phyloP scores from a whole-genome alignment of 2,888 invertebrate genomes.

The Noctua janthina region DNA sequence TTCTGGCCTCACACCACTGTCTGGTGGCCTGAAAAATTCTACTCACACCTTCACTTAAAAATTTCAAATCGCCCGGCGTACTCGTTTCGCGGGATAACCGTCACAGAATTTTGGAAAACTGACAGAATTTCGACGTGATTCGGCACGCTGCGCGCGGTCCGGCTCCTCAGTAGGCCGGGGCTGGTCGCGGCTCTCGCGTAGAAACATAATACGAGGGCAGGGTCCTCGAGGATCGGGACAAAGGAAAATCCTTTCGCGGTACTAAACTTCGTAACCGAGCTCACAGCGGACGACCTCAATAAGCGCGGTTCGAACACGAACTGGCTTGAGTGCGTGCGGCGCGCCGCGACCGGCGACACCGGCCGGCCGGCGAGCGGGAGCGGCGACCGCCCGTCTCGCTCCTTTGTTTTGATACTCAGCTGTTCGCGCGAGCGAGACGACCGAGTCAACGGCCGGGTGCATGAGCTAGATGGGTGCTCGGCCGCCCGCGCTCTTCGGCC shows the following conservation, averaged over 20 bases:
- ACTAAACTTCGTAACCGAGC: conserved; percentile 86
- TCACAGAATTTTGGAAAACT: conserved; percentile 87
- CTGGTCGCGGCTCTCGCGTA: conserved; percentile 85
- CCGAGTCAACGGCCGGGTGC: conserved; percentile 71
- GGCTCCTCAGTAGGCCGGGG: conserved; percentile 88
- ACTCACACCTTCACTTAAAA: conserved; percentile 82
- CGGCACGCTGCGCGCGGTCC: conserved; percentile 83
- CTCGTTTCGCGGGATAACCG: conserved; percentile 88
- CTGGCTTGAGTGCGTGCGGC: conserved; percentile 84
- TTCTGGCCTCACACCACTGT: conserved; percentile 69
- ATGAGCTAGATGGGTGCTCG: conserved; percentile 76
- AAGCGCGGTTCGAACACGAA: conserved; percentile 87
- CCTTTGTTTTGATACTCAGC: conserved; percentile 91
- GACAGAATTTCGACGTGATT: conserved; percentile 83
- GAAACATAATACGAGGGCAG: conserved; percentile 90
- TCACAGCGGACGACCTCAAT: conserved; percentile 86
- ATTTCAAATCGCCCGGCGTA: conserved; percentile 88
- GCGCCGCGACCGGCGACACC: conserved; percentile 82
- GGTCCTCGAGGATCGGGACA: conserved; percentile 88
- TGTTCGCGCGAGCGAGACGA: conserved; percentile 84
- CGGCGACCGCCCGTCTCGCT: conserved; percentile 89
- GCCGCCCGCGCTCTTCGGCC: conserved; percentile 72
- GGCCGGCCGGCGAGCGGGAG: conserved; percentile 90
- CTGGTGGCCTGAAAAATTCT: conserved; percentile 73
- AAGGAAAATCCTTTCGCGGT: conserved; percentile 89